Evolutionary conservation across 2,888 invertebrate genomes (phyloP).

Genomic region (Gastracanthus pulcherrimus): DNA sequence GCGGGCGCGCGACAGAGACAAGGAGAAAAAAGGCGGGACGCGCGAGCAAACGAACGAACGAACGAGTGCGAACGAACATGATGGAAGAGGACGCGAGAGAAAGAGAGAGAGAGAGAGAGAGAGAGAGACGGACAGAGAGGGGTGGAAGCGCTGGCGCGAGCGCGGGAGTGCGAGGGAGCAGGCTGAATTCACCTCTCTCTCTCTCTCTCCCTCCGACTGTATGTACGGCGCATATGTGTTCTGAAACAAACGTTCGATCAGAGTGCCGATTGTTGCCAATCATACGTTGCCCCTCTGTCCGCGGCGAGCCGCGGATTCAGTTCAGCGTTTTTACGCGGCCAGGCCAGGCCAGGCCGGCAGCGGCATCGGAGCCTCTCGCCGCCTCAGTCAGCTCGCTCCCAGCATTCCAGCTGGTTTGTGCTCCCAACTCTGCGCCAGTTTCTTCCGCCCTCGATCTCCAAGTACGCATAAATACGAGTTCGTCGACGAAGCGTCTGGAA

Average conservation of each 20-base stretch:
- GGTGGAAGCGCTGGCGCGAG: slow-evolving; percentile 12
- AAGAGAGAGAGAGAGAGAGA: slow-evolving; percentile 6
- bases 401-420: not conserved
- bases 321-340: slow-evolving; percentile 75
- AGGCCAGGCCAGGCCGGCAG: no score
- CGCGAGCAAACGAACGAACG: slow-evolving; percentile 37
- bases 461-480: not conserved
- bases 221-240: slow-evolving; percentile 64
- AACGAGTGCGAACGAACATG: slow-evolving; percentile 14
- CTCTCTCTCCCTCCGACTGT: slow-evolving; percentile 2
- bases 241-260: slow-evolving; percentile 77
- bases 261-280: slow-evolving; percentile 77
- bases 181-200: not conserved
- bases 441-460: not conserved
- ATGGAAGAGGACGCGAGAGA: slow-evolving; percentile 38
- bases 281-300: slow-evolving; percentile 75
- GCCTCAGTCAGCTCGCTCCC: not conserved
- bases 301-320: slow-evolving; percentile 72
- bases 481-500: not conserved
- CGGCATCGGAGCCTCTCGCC: no score
- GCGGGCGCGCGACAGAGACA: slow-evolving; percentile 32
- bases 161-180: no score
- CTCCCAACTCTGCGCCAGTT: not conserved
- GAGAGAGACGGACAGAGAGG: slow-evolving; percentile 13
- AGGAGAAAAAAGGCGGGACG: slow-evolving; percentile 43